Evolutionary conservation across 2,888 invertebrate species (phyloP).

Genomic region (Trichogramma dendrolimi): DNA sequence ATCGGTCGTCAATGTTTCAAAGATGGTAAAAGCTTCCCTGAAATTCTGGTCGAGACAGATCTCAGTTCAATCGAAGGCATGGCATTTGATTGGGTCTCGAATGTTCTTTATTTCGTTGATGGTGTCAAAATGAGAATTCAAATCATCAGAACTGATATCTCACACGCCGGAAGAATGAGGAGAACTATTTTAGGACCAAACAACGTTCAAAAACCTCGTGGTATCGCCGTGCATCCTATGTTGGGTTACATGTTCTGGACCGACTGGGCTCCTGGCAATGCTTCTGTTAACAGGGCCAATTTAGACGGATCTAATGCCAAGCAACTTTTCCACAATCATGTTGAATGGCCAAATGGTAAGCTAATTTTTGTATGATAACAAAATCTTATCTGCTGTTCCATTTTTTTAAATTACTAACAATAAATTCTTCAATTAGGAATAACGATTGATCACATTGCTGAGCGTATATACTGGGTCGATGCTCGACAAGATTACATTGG

Average conservation of each 20-base stretch:
- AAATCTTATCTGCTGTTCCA: neutral
- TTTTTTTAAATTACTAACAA: neutral
- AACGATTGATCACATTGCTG: slow-evolving; percentile 76
- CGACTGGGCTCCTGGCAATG: slow-evolving; percentile 77
- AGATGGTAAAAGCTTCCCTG: slow-evolving; percentile 62
- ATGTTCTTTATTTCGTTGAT: slow-evolving; percentile 83
- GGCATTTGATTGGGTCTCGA: slow-evolving; percentile 85
- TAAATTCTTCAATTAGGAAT: slow-evolving; percentile 50
- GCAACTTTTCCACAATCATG: slow-evolving; percentile 59
- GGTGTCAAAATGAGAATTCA: slow-evolving; percentile 75
- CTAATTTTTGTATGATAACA: neutral
- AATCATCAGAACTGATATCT: slow-evolving; percentile 67
- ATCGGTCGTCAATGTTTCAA: slow-evolving; percentile 73
- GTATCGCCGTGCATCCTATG: slow-evolving; percentile 79
- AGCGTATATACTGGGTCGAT: slow-evolving; percentile 84
- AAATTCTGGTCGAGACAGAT: slow-evolving; percentile 70
- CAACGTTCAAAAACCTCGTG: slow-evolving; percentile 68
- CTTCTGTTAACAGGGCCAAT: slow-evolving; percentile 74
- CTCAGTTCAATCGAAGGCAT: slow-evolving; percentile 81
- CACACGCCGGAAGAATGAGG: slow-evolving; percentile 66
- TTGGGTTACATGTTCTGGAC: slow-evolving; percentile 83
- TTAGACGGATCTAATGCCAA: slow-evolving; percentile 71
- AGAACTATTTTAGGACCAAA: slow-evolving; percentile 68
- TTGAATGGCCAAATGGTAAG: slow-evolving; percentile 79
- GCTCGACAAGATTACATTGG: slow-evolving; percentile 78